Base-by-base conservation (phyloP, 2,113 vertebrate genomes). In the Carassius carassius region DNA sequence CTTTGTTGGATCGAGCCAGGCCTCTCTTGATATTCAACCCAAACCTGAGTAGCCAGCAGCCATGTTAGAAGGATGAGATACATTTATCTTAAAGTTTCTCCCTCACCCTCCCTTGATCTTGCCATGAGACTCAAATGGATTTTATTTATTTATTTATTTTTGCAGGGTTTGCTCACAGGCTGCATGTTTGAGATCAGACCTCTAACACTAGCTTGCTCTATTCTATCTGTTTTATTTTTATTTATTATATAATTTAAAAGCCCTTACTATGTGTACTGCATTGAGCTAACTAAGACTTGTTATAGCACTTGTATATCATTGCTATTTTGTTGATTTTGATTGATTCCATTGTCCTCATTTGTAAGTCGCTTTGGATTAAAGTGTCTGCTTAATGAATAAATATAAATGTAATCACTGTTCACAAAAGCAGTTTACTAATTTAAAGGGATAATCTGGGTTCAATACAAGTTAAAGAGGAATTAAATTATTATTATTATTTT, bases 1-100 rank as follows among this genome's bases (percentile, higher is more conserved):
- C 25, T 41, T 80, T 47, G 58, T 77, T 73, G 82, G 72, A 62
- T 81, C 32, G 83, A 78, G 25, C 81, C 72, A 56, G 51, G 23
- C n/a, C 60, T 84, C 60, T 84, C 54, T 37, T 37, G 44, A 37
- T 44, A 44, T 81, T 79, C 60, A 25, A 62, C 23, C 23, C 47
- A 75, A 75, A 51, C 23, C 14, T 49, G 29, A 79, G 13, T 75
- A 75, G 44, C 73, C 73, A 47, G 54, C 7, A 17, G 35, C 14
- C n/a, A 47, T 47, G 23, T 63, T n/a, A 47, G 37, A 54, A 65
- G 32, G 29, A 32, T 35, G 32, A 23, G 80, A 35, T 19, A n/a
- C 63, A 82, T 82, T 70, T 54, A 82, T 82, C 73, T 75, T 75
- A 29, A 51, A 75, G 44, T 75, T 75, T 49, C 21, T 32, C 4